These are phyloP conservation scores for Busseola fusca DNA, from an alignment of 2,888 invertebrate genomes.

Conservation along the genomic window DNA sequence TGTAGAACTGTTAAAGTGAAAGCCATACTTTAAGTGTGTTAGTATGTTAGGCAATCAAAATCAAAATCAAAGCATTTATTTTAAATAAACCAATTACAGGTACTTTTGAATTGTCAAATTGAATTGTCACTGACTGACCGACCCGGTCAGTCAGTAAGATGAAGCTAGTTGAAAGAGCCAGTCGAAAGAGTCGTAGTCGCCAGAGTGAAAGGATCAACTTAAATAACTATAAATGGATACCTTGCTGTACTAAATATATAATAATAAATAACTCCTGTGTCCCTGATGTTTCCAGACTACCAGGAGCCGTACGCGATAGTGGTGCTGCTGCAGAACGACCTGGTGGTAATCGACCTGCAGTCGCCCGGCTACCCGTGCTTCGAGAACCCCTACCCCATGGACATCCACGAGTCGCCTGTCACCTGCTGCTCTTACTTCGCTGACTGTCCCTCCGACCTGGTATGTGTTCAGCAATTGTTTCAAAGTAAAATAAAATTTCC, in stretches of 20 bases:
- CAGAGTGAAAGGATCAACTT: too few relatives aligned
- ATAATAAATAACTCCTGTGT: background rate
- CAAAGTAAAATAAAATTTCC: background rate
- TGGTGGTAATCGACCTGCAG: slow-evolving; percentile 98
- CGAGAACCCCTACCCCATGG: slow-evolving; percentile 99
- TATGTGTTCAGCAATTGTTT: slow-evolving; percentile 73
- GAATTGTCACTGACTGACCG: too few relatives aligned
- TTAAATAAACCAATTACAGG: too few relatives aligned
- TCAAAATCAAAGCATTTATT: too few relatives aligned
- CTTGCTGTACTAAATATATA: background rate
- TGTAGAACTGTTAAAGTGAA: background rate
- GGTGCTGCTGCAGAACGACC: slow-evolving; percentile 98
- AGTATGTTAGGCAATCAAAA: too few relatives aligned
- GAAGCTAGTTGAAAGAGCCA: too few relatives aligned
- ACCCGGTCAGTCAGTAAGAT: too few relatives aligned
- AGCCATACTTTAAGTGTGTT: background rate
- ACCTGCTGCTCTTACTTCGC: slow-evolving; percentile 99
- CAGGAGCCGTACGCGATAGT: slow-evolving; percentile 99
- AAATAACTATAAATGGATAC: too few relatives aligned
- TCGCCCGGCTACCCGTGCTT: slow-evolving; percentile 99
- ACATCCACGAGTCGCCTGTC: slow-evolving; percentile 99
- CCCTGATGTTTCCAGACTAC: slow-evolving; percentile 91
- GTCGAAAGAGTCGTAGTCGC: too few relatives aligned
- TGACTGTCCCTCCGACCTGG: slow-evolving; percentile 99
- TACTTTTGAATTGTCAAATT: too few relatives aligned